Percentiles rank a stretch among this genome's conserved stretches.
phyloP scores from a whole-genome alignment of 2,113 vertebrate genomes.

The Ceyx margarethae region DNA sequence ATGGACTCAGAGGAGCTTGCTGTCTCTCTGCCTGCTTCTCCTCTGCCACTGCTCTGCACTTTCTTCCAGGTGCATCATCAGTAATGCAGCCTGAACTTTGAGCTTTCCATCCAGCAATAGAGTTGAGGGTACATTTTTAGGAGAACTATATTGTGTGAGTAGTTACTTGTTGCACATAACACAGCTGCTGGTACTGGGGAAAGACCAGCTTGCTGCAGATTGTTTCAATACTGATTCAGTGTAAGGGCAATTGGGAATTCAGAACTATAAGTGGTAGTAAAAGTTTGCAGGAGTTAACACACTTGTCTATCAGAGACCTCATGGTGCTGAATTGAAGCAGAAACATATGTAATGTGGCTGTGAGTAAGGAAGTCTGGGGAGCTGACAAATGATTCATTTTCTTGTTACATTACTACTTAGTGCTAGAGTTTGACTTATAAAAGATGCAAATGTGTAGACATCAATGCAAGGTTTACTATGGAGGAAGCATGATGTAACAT shows the following conservation, averaged over 20 bases:
- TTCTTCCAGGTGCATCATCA: neutral
- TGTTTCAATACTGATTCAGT: neutral
- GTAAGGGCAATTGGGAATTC: neutral
- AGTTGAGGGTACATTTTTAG: neutral
- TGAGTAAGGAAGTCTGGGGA: neutral
- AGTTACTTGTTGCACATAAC: neutral
- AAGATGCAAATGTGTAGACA: neutral
- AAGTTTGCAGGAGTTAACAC: neutral
- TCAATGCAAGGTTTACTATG: neutral
- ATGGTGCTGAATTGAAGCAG: neutral
- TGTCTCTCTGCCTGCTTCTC: neutral
- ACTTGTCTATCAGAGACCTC: neutral
- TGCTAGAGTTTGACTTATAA: neutral
- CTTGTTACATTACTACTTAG: neutral
- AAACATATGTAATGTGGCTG: neutral
- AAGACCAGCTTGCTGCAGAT: neutral
- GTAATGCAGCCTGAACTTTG: neutral
- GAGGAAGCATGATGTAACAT: neutral
- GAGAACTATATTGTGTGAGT: neutral
- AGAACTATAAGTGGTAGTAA: neutral
- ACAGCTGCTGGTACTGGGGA: neutral
- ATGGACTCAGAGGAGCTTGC: neutral
- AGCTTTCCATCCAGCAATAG: neutral
- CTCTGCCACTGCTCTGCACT: neutral
- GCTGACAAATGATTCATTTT: slow-evolving; percentile 18